Evolutionary conservation across 2,113 vertebrate species (phyloP), one percentile per base, ranked within the genome.

Genomic region (Lepidothrix coronata): DNA sequence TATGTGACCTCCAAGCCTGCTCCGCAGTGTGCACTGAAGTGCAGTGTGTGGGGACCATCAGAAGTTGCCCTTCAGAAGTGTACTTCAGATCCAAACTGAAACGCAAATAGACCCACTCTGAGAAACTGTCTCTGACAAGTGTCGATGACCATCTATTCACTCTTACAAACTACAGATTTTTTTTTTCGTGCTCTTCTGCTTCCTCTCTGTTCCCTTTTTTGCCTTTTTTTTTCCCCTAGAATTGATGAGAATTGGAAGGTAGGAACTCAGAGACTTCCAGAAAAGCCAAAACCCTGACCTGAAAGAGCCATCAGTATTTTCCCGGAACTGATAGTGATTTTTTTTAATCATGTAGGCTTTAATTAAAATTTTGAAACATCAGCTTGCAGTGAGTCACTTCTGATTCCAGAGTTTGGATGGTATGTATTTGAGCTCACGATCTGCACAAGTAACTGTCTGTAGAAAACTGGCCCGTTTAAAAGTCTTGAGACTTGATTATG

Each of bases 151-250:
- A 11, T 61, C 30, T 76, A 2, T 44, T 62, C 28, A n/a, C 14
- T 49, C 35, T 35, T 71, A 18, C 18, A 81, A 52, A 35, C 19
- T 35, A 19, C 30, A 22, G 14, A 6, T 11, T n/a, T 54, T 48
- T 79, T 66, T 62, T 15, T 63, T 7, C 27, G 5, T 11, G 2
- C 28, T 75, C 2, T 5, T 41, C 1, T 0, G 5, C 18, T 63
- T 79, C 25, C 4, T 37, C 4, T 31, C 39, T 5, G 2, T 54
- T 72, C 18, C 33, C 1, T 14, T 44, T 75, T 72, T 84, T 30
- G 31, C 18, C 19, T 12, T 27, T 63, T 30, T 63, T 20, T 17
- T 0, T 10, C 13, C 13, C 1, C 13, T 61, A 22, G 37, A 80
- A 49, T 9, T 49, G 11, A 2, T 73, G 8, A 12, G 8, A 81